phyloP scores from a whole-genome alignment of 2,113 vertebrate species.

The Myanophis thanlyinensis region DNA sequence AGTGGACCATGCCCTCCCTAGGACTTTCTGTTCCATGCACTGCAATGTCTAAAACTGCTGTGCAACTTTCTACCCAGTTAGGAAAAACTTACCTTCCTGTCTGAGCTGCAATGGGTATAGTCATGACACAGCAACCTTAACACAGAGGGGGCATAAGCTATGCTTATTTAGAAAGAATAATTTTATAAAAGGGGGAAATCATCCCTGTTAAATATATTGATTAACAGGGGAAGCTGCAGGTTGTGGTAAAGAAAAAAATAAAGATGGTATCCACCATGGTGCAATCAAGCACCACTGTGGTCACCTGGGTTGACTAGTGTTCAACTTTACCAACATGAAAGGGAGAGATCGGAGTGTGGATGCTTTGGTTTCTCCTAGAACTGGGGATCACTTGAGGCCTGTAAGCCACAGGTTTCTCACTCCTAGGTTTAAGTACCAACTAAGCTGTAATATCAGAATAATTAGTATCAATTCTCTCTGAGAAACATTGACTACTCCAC shows the following conservation, averaged over 20 bases:
- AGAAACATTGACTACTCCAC: background rate
- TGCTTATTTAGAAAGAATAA: background rate
- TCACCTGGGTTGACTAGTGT: background rate
- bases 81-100: background rate
- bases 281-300: background rate
- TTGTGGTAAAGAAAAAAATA: background rate
- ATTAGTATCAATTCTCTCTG: background rate
- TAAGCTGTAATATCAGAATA: background rate
- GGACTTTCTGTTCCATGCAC: background rate
- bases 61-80: background rate
- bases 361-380: background rate
- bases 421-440: background rate
- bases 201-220: background rate
- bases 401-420: background rate
- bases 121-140: background rate
- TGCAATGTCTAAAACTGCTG: background rate
- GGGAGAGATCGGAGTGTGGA: background rate
- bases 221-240: background rate
- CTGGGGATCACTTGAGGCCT: background rate
- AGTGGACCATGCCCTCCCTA: background rate
- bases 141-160: background rate
- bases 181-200: background rate
- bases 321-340: background rate
- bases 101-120: background rate
- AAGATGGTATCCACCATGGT: background rate